A percentile compares a stretch with the other conserved stretches of the same genome.
Evolutionary conservation across 2,797 vertebrate species (phyloP).

Genomic region (Percopsis omiscomaycus): DNA sequence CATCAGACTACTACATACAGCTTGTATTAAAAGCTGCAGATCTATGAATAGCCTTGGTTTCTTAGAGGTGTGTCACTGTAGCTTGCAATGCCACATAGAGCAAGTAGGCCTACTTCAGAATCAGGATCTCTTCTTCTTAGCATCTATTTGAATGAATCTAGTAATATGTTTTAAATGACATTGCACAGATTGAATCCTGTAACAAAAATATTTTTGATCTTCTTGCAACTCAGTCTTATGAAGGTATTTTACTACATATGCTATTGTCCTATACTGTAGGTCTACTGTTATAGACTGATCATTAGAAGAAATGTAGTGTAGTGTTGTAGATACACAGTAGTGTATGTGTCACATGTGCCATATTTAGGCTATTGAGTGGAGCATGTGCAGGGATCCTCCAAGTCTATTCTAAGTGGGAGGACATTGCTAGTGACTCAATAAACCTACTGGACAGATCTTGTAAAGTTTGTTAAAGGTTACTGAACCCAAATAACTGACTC

Average conservation of each 20-base stretch:
- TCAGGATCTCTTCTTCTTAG: background rate
- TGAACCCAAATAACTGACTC: background rate
- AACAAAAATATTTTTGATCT: too few species aligned
- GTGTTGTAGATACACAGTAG: background rate
- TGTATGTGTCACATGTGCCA: background rate
- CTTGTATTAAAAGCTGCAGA: constrained; percentile 10
- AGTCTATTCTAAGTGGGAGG: background rate
- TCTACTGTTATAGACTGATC: too few species aligned
- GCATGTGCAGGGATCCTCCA: background rate
- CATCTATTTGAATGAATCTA: too few species aligned
- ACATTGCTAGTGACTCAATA: background rate
- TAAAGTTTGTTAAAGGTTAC: background rate
- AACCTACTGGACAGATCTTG: background rate
- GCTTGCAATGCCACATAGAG: background rate
- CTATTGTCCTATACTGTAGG: too few species aligned
- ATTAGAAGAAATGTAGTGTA: too few species aligned
- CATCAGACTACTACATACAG: constrained; percentile 15
- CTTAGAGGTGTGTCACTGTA: constrained; percentile 3
- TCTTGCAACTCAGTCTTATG: too few species aligned
- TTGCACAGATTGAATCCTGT: too few species aligned
- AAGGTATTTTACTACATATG: too few species aligned
- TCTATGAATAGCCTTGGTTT: constrained; percentile 46
- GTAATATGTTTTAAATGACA: too few species aligned
- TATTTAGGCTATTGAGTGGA: background rate
- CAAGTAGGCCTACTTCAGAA: background rate